Evolutionary conservation across 23 tunicate species (phyloP).

Genomic region (Styela clava): DNA sequence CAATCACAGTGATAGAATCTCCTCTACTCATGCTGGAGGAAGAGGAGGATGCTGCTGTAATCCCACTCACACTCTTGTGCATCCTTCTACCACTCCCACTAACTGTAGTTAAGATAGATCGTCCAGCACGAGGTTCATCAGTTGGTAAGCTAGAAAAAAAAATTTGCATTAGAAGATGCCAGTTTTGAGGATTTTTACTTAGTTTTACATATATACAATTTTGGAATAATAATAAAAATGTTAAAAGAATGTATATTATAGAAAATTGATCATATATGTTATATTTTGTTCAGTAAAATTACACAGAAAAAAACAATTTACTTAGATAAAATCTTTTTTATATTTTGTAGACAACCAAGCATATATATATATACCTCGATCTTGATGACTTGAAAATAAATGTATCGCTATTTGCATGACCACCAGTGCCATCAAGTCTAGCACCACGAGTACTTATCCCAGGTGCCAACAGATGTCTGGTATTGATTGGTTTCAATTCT

Average conservation of each 20-base stretch:
- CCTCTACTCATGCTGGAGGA: constrained; percentile 20
- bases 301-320: too few species aligned
- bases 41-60: neutral
- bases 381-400: neutral
- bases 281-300: too few species aligned
- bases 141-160: neutral
- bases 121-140: neutral
- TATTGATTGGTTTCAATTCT: neutral
- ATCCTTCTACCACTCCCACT: neutral
- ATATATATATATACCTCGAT: neutral
- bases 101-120: neutral
- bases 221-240: too few species aligned
- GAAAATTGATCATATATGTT: too few species aligned
- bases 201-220: too few species aligned
- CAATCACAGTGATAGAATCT: neutral
- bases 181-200: too few species aligned
- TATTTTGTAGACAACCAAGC: too few species aligned
- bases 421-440: neutral
- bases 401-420: neutral
- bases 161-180: too few species aligned
- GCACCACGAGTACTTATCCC: neutral
- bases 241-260: too few species aligned
- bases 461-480: neutral
- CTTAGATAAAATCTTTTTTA: too few species aligned
- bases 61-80: neutral